phyloP scores from a whole-genome alignment of 37 sponge, comb jelly and placozoan species.

The Cladorhizidae sp. region DNA sequence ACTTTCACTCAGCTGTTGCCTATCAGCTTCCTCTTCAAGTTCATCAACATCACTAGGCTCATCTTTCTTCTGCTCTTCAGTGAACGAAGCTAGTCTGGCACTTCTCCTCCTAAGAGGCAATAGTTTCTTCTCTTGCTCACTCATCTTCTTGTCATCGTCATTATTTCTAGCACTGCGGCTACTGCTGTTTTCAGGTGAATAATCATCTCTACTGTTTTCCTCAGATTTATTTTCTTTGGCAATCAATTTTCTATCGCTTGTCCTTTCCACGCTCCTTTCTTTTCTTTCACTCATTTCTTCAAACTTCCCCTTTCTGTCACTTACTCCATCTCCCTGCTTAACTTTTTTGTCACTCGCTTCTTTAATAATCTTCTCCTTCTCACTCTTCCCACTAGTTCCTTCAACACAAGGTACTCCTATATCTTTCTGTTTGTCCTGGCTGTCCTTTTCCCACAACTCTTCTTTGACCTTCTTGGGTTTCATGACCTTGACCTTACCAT shows the following conservation, averaged over 20 bases:
- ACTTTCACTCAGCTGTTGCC: neutral
- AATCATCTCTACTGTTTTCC: neutral
- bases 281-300: neutral
- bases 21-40: neutral
- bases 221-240: neutral
- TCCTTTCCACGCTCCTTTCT: neutral
- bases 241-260: neutral
- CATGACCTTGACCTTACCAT: neutral
- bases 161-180: neutral
- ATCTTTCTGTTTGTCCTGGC: too few species aligned
- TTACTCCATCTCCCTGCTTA: neutral
- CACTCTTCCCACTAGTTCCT: too few species aligned
- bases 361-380: neutral
- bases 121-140: neutral
- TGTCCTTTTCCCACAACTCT: too few species aligned
- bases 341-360: neutral
- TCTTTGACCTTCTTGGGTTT: neutral
- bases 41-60: neutral
- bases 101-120: constrained; percentile 28
- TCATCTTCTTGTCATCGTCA: neutral
- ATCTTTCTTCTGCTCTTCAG: constrained; percentile 4
- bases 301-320: neutral
- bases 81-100: constrained; percentile 31
- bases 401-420: too few species aligned
- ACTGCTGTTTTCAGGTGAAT: neutral